phyloP scores from a whole-genome alignment of 30 jellyfish, hydroid and myxozoan species.

The Mastigias papua region DNA sequence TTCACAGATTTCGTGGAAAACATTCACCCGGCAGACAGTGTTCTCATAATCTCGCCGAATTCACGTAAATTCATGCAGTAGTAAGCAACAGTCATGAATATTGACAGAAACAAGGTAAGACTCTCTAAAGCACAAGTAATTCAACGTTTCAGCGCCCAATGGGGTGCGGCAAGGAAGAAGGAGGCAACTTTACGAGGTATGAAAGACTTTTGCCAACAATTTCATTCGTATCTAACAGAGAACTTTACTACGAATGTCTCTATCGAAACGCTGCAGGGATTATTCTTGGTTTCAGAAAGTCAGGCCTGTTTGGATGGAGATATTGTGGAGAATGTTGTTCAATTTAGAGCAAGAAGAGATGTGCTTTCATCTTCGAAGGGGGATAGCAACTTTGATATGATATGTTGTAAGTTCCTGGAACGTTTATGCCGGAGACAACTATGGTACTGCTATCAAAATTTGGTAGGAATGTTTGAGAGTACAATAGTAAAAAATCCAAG shows the following conservation, averaged over 20 bases:
- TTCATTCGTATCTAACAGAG: not conserved
- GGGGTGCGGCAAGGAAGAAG: not conserved
- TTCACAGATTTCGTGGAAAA: not conserved
- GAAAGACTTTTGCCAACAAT: not conserved
- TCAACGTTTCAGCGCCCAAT: not conserved
- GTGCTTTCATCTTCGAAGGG: not conserved
- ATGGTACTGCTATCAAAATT: not conserved
- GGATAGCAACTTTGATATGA: not conserved
- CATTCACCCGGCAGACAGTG: too few relatives aligned
- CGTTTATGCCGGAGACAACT: not conserved
- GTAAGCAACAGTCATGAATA: not conserved
- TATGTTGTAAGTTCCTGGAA: not conserved
- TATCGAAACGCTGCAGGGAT: not conserved
- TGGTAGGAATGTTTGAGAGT: not conserved
- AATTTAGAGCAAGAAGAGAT: not conserved
- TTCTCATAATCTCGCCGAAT: too few relatives aligned
- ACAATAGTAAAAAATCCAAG: not conserved
- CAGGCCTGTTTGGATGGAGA: conserved; percentile 4
- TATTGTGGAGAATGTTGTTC: not conserved
- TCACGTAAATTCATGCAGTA: too few relatives aligned
- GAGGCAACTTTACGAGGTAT: not conserved
- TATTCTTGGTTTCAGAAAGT: not conserved
- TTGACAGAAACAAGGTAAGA: not conserved
- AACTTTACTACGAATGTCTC: not conserved
- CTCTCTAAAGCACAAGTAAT: not conserved